Evolutionary conservation across 2,888 invertebrate species (phyloP), one percentile per base, ranked within the genome.

Genomic region (Melipona bicolor): DNA sequence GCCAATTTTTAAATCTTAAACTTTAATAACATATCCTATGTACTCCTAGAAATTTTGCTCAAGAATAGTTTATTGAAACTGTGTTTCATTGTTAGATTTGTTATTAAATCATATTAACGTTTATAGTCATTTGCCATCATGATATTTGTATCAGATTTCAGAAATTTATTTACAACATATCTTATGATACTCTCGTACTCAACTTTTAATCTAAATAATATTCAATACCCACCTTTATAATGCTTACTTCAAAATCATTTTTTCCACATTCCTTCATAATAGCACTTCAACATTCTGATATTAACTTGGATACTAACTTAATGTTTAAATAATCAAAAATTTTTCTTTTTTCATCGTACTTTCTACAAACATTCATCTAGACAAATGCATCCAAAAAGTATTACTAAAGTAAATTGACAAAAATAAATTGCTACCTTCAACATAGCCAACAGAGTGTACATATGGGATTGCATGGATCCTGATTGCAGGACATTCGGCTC

Each of bases 391-490:
- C 19, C 13, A 36, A 19, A 65, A 5, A 4, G 3, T 5, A 54
- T 17, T 56, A 11, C 1, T 21, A 27, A 65, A 54, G 24, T 54
- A 17, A 32, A 32, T 32, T 0, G 17, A 49, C 2, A 59, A 32
- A 76, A n/a, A 76, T 59, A 67, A 36, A 67, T 43, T 17, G 36
- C 21, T 4, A 49, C n/a, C 27, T 19, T 32, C 13, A 50, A 67
- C 49, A 59, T 24, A 62, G 59, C 21, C 32, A 9, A 9, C 49
- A 27, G 17, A 24, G n/a, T 56, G 2, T 49, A n/a, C 17, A 0
- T 49, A 27, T n/a, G 50, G n/a, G 27, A 76, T 76, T 27, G 27
- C 49, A 50, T 17, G 50, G 9, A 32, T 73, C 61, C 62, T 73
- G 68, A 11, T 49, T 17, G 15, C 67, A 49, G 65, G 59, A 76